Evolutionary conservation across 2,797 vertebrate species (phyloP).

Genomic region (Neopelma chrysocephalum): DNA sequence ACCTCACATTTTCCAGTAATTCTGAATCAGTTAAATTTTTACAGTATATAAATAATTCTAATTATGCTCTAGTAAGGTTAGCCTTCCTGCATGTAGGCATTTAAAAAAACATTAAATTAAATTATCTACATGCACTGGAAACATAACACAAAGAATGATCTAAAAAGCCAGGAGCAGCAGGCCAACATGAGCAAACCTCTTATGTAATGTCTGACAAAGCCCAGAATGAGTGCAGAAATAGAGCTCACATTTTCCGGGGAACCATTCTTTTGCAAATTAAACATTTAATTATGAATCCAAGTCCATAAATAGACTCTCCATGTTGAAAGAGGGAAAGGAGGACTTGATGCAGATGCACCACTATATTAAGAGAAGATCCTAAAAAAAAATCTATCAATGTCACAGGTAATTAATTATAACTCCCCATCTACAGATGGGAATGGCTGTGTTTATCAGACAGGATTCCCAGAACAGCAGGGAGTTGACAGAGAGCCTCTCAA

Average conservation of each 20-base stretch:
- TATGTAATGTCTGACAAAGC: slow-evolving; percentile 66
- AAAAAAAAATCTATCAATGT: slow-evolving; percentile 74
- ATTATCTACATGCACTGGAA: slow-evolving; percentile 75
- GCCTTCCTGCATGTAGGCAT: slow-evolving; percentile 71
- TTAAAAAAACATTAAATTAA: slow-evolving; percentile 75
- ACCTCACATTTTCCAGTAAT: slow-evolving; percentile 68
- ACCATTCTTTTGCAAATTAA: slow-evolving; percentile 72
- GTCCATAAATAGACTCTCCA: slow-evolving; percentile 67
- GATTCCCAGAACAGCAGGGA: slow-evolving; percentile 60
- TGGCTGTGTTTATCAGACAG: slow-evolving; percentile 65
- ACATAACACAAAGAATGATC: slow-evolving; percentile 75
- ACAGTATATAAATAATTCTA: slow-evolving; percentile 78
- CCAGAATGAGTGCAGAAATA: slow-evolving; percentile 54
- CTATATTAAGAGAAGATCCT: slow-evolving; percentile 67
- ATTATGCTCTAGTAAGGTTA: slow-evolving; percentile 72
- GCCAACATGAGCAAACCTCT: slow-evolving; percentile 69
- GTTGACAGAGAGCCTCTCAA: slow-evolving; percentile 45
- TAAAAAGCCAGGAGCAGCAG: slow-evolving; percentile 72
- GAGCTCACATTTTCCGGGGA: slow-evolving; percentile 72
- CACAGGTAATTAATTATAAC: slow-evolving; percentile 76
- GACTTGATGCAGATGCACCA: slow-evolving; percentile 47
- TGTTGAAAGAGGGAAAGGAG: background rate
- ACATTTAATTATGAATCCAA: slow-evolving; percentile 72
- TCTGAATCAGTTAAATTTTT: slow-evolving; percentile 73
- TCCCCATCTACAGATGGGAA: slow-evolving; percentile 61